A percentile compares a stretch with the other conserved stretches of the same genome.
phyloP scores from a whole-genome alignment of 2,888 invertebrate genomes.

The Chironomus riparius region DNA sequence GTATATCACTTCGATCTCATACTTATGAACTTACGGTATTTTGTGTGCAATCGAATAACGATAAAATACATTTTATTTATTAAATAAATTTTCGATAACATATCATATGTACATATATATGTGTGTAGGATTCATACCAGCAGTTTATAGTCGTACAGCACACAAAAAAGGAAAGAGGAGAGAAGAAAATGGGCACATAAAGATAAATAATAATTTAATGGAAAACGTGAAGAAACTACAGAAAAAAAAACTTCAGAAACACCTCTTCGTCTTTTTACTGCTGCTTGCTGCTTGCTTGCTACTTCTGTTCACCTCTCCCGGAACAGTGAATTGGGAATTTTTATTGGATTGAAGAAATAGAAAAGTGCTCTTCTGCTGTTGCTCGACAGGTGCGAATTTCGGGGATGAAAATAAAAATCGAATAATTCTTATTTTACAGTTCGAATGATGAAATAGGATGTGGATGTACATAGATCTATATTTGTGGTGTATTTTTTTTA shows the following conservation, averaged over 20 bases:
- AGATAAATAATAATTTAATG: constrained; percentile 28
- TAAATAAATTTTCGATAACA: constrained; percentile 26
- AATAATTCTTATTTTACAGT: background rate
- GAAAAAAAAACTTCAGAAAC: constrained; percentile 2
- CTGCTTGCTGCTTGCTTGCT: background rate
- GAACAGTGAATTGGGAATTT: constrained; percentile 22
- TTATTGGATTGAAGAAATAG: background rate
- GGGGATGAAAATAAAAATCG: background rate
- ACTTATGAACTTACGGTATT: background rate
- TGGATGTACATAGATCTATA: too few relatives aligned
- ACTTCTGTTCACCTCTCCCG: background rate
- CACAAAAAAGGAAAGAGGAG: background rate
- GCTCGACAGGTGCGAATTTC: background rate
- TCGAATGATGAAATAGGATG: background rate
- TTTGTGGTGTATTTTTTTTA: too few relatives aligned
- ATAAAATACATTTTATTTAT: constrained; percentile 27
- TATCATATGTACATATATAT: background rate
- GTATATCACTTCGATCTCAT: background rate
- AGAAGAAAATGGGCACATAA: constrained; percentile 10
- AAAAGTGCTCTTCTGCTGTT: background rate
- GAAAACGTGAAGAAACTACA: constrained; percentile 27
- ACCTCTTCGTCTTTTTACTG: background rate
- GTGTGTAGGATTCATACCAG: background rate
- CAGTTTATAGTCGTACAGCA: background rate
- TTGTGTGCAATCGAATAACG: constrained; percentile 8